Percentiles rank a stretch among this genome's conserved stretches.
Conservation (phyloP, 1,140 invertebrate genomes). For the Penaeus japonicus region DNA sequence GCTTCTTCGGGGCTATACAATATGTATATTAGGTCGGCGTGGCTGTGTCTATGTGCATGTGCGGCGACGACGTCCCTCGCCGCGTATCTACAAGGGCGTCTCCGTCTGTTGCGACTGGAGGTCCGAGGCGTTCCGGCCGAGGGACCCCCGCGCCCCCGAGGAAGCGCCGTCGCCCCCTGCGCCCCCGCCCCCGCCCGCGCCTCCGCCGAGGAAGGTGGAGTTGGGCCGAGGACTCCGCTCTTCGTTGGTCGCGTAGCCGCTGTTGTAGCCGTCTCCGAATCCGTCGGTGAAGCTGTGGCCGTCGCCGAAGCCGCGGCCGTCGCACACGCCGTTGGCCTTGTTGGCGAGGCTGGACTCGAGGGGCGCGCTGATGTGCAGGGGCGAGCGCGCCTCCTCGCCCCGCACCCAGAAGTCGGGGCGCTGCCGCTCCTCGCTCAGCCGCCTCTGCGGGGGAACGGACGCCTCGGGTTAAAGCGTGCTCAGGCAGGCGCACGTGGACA, state of each 20-base stretch:
- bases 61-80: too few species aligned
- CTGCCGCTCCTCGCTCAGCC: not conserved
- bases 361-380: constrained; percentile 24
- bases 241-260: not conserved
- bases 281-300: constrained; percentile 47
- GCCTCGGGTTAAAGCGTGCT: too few species aligned
- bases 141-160: not conserved
- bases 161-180: not conserved
- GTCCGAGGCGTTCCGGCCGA: not conserved
- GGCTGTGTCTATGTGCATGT: too few species aligned
- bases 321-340: constrained; percentile 46
- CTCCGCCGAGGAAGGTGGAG: constrained; percentile 31
- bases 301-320: constrained; percentile 41
- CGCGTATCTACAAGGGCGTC: not conserved
- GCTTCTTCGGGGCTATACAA: too few species aligned
- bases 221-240: not conserved
- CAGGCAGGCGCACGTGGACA: too few species aligned
- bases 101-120: not conserved
- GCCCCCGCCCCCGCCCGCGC: not conserved
- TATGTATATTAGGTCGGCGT: too few species aligned
- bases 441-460: not conserved
- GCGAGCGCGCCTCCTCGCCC: not conserved
- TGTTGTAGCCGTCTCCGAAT: constrained; percentile 18
- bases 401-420: constrained; percentile 22
- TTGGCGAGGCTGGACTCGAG: constrained; percentile 29